These are phyloP conservation scores for Scarus forsteni DNA, from an alignment of 2,797 vertebrate genomes.

Conservation along the genomic window DNA sequence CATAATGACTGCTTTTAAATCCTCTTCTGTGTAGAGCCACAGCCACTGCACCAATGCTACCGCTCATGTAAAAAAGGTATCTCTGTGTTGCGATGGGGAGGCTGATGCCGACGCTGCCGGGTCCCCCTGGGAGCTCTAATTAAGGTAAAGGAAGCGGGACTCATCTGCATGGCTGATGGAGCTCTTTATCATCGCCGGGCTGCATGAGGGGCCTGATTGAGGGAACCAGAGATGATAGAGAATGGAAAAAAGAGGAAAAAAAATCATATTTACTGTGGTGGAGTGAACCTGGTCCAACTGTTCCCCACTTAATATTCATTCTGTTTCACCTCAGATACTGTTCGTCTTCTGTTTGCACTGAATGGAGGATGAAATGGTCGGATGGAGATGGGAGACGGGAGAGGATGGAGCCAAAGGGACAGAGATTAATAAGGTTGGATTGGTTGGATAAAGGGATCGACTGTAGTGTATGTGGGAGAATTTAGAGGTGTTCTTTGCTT, in stretches of 20 bases:
- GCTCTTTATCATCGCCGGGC: constrained; percentile 46
- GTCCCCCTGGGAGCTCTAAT: constrained; percentile 82
- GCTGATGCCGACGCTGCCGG: constrained; percentile 59
- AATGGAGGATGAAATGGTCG: constrained; percentile 59
- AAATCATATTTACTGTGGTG: constrained; percentile 42
- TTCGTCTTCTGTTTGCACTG: constrained; percentile 59
- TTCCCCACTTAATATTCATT: constrained; percentile 69
- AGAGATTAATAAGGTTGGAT: constrained; percentile 56
- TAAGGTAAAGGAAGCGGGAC: constrained; percentile 82
- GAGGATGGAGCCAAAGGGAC: constrained; percentile 48
- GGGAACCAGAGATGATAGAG: constrained; percentile 45
- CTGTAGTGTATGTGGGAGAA: constrained; percentile 42
- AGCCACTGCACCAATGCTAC: constrained; percentile 37
- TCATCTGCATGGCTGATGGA: constrained; percentile 85
- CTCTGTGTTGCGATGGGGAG: constrained; percentile 50
- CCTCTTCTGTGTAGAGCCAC: constrained; percentile 22
- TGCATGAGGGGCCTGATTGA: constrained; percentile 38
- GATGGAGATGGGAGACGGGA: constrained; percentile 46
- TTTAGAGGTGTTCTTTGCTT: constrained; percentile 39
- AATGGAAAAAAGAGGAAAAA: constrained; percentile 6
- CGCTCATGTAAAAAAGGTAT: constrained; percentile 56
- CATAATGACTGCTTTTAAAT: constrained; percentile 58
- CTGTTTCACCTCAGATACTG: constrained; percentile 70
- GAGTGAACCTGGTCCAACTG: constrained; percentile 46
- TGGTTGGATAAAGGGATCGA: constrained; percentile 39